Conservation (phyloP, 2,797 vertebrate genomes). For the Mus spretus region DNA sequence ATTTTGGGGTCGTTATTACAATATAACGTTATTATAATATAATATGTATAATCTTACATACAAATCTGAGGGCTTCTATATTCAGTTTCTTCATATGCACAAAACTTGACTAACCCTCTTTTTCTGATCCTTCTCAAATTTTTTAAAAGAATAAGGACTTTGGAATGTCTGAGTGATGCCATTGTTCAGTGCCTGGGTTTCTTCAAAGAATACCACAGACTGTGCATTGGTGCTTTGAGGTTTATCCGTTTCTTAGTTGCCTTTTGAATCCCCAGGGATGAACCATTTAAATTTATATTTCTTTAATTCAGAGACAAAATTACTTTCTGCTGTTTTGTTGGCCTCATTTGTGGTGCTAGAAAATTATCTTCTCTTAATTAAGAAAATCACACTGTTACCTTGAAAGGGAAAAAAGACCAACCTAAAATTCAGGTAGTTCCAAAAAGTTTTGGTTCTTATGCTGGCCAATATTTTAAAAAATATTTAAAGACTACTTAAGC, state of each 20-base stretch:
- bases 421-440: background rate
- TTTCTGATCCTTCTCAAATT: constrained; percentile 34
- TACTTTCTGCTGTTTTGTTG: constrained; percentile 17
- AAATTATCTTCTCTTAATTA: constrained; percentile 67
- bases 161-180: background rate
- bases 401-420: background rate
- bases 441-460: background rate
- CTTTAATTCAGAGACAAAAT: constrained; percentile 70
- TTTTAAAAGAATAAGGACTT: constrained; percentile 51
- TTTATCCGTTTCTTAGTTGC: constrained; percentile 45
- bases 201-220: constrained; percentile 72
- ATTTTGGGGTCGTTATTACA: background rate
- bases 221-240: constrained; percentile 65
- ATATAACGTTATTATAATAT: no score
- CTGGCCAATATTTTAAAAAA: background rate
- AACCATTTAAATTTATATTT: constrained; percentile 61
- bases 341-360: background rate
- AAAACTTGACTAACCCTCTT: background rate
- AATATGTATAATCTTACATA: background rate
- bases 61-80: background rate
- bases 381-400: constrained; percentile 27
- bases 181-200: constrained; percentile 25
- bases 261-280: constrained; percentile 49
- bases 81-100: constrained; percentile 18
- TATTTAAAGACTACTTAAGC: background rate